Base-by-base conservation (phyloP, 2,113 vertebrate species). In the Colaptes auratus region DNA sequence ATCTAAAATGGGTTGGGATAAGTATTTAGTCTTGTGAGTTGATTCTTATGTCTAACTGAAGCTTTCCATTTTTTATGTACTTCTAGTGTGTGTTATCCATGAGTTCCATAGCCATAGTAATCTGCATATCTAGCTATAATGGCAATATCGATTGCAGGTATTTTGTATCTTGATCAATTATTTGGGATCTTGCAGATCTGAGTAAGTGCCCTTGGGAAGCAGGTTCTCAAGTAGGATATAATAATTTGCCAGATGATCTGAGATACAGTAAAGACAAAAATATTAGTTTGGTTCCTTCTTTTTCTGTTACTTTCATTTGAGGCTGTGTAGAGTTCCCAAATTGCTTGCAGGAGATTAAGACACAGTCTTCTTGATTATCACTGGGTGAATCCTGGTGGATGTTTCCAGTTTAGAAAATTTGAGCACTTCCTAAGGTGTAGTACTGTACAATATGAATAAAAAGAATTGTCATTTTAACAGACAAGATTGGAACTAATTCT, bases 391-490 rank as follows among this genome's bases (percentile, higher is more conserved):
- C 56, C 82, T 86, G 39, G 50, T 75, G 69, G 44, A 18, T 74
- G 55, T 86, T 83, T 91, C 61, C 72, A 78, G 52, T 88, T 86
- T 39, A 82, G 75, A 83, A 89, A 44, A 14, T 48, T 11, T 75
- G 88, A 92, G 36, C 13, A 6, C 53, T 92, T 89, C 89, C 61
- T 92, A 90, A 91, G 91, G 60, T 96, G 75, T 88, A 56, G 76
- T 88, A 82, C 30, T 39, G 56, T 80, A 60, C 64, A 83, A 17
- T 74, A 67, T 64, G 79, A 88, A 48, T 86, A 86, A 93, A 93
- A 91, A 88, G 64, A 75, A 53, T 64, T 95, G 95, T 95, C 91
- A 55, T 95, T 95, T 92, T 91, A 94, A 86, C 69, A 96, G 93
- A 69, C 89, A 90, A 69, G 72, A 35, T 81, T 97, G 94, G 89